Evolutionary conservation across 1,140 invertebrate genomes (phyloP).

Genomic region (Agrypnia vestita): DNA sequence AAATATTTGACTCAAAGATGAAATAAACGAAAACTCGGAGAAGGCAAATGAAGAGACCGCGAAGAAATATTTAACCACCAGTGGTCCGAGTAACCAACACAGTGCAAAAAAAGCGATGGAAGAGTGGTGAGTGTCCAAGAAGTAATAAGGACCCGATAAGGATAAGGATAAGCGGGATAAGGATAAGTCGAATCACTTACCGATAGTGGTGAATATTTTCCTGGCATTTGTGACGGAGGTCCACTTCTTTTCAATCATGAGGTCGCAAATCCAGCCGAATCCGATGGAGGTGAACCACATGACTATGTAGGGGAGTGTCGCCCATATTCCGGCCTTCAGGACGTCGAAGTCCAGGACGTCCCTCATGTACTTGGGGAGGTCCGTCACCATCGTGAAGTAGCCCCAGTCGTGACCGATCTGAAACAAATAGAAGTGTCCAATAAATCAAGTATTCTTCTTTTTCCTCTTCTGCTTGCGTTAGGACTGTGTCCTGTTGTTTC

Average conservation of each 20-base stretch:
- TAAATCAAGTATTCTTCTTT: too few relatives aligned
- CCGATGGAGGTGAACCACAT: constrained; percentile 78
- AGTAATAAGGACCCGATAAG: too few relatives aligned
- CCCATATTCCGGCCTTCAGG: constrained; percentile 76
- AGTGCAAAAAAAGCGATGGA: too few relatives aligned
- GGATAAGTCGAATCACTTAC: constrained; percentile 67
- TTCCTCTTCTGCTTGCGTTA: too few relatives aligned
- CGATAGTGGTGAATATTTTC: constrained; percentile 77
- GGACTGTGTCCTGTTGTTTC: too few relatives aligned
- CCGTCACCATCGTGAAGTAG: constrained; percentile 88
- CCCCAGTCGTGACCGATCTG: constrained; percentile 88
- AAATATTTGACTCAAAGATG: too few relatives aligned
- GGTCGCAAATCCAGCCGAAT: constrained; percentile 76
- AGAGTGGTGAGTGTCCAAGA: too few relatives aligned
- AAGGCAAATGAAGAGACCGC: too few relatives aligned
- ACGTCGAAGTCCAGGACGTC: constrained; percentile 86
- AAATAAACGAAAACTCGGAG: too few relatives aligned
- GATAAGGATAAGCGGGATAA: too few relatives aligned
- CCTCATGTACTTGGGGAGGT: constrained; percentile 90
- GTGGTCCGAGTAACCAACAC: too few relatives aligned
- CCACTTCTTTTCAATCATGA: constrained; percentile 72
- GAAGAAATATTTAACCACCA: too few relatives aligned
- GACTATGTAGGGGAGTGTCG: constrained; percentile 76
- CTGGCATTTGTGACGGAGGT: constrained; percentile 75
- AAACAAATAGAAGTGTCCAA: neutral